A percentile compares a stretch with the other conserved stretches of the same genome.
phyloP scores from a whole-genome alignment of 2,888 invertebrate genomes.

The Elysia crispata region DNA sequence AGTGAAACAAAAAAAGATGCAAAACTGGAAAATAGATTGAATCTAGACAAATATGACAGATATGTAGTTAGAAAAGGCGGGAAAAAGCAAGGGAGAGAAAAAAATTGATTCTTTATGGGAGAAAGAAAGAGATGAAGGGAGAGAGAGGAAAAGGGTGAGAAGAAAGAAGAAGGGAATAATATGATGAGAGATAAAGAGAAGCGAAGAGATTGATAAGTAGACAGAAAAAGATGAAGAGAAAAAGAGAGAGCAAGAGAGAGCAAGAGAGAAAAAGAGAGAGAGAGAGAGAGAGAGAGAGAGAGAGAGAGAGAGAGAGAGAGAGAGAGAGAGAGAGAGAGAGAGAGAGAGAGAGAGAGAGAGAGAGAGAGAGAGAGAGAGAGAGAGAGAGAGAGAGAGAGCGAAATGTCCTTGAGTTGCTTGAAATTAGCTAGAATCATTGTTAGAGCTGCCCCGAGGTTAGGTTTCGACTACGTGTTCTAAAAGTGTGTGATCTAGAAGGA shows the following conservation, averaged over 20 bases:
- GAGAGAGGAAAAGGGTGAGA: neutral
- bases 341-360: slow-evolving; percentile 33
- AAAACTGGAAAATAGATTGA: no score
- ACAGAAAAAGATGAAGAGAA: no score
- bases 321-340: slow-evolving; percentile 39
- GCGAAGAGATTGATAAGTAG: neutral
- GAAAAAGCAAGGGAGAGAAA: neutral
- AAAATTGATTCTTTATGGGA: neutral
- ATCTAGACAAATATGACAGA: no score
- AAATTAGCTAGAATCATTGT: neutral
- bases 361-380: slow-evolving; percentile 26
- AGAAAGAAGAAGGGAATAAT: no score
- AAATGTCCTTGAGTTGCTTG: neutral
- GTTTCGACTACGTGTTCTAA: no score
- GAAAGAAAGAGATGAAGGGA: neutral
- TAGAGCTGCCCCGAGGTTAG: no score
- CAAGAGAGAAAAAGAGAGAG: neutral
- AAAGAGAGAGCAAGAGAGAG: no score
- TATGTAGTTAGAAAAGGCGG: neutral
- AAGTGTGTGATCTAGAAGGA: no score
- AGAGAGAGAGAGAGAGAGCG: neutral
- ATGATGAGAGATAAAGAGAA: no score
- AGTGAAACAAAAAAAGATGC: no score
- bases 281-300: neutral
- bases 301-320: neutral